Base-by-base conservation (phyloP, 2,797 vertebrate species). In the Crypturellus tataupa region DNA sequence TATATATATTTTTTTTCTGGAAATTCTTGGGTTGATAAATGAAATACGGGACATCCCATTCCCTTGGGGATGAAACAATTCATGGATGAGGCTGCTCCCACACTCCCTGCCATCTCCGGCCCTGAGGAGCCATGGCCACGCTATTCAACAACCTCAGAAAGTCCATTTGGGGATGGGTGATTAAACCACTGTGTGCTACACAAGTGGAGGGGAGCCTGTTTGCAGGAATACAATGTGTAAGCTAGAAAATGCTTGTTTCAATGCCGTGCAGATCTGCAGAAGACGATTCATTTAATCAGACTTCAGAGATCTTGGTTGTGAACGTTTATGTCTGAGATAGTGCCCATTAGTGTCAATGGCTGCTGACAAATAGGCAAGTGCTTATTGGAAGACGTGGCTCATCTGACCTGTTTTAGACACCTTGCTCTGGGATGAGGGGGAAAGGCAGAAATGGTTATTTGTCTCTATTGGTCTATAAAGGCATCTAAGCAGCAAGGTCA, bases 111-210 rank as follows among this genome's bases (percentile, higher is more conserved):
- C 15, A 33, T n/a, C 40, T 31, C 39, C 12, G n/a, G 23, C 7
- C 5, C 29, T 29, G 8, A 10, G 35, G 10, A 70, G 10, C 11
- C 37, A 55, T 33, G 42, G 17, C 8, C 21, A 0, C 10, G 19
- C 12, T 80, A 85, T 85, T 27, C 31, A 53, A 37, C 2, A 76
- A 46, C 37, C 29, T 67, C 9, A 77, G 39, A 63, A 88, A 59
- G 55, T 39, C 23, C 24, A 0, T 37, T 24, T 33, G 42, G 40
- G 55, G 18, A 7, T 40, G 14, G 42, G 9, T 0, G 0, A 64
- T 35, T 40, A 87, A 93, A 64, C 27, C 37, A 31, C 40, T 13
- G 17, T 0, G n/a, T 12, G 29, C 44, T 67, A 67, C 7, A 5
- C 2, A 8, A 10, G 9, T 37, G 65, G 31, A 72, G 19, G 10